phyloP scores from a whole-genome alignment of 2,113 vertebrate species.

The Phylloscopus whistleri region DNA sequence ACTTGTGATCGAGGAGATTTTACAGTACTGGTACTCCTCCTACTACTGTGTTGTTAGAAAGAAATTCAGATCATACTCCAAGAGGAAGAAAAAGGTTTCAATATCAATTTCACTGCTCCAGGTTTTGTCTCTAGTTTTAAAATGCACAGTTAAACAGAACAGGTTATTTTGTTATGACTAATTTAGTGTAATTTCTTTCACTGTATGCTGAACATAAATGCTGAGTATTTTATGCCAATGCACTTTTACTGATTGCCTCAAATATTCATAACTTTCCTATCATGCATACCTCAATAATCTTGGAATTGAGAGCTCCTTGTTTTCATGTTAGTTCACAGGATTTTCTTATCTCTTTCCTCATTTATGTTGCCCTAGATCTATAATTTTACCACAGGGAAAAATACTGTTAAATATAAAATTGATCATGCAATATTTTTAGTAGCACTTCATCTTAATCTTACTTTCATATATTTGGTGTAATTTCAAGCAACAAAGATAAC shows the following conservation, averaged over 20 bases:
- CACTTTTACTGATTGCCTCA: not conserved
- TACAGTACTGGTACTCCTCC: not conserved
- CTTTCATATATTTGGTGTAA: not conserved
- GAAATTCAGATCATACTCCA: not conserved
- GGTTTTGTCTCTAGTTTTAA: not conserved
- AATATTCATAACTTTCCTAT: not conserved
- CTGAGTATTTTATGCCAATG: not conserved
- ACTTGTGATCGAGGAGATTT: not conserved
- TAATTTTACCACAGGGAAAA: not conserved
- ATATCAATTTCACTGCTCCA: not conserved
- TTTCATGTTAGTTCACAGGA: not conserved
- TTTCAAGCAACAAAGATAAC: not conserved
- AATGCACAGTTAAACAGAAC: not conserved
- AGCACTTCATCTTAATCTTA: not conserved
- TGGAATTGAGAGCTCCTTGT: not conserved
- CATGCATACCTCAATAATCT: not conserved
- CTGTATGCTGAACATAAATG: not conserved
- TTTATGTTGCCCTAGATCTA: not conserved
- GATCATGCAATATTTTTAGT: not conserved
- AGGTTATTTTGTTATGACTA: not conserved
- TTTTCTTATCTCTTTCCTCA: not conserved
- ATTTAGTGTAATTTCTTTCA: not conserved
- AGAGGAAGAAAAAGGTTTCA: not conserved
- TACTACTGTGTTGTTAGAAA: not conserved
- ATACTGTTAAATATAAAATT: not conserved